phyloP scores from a whole-genome alignment of 2,113 vertebrate genomes.

The Carassius gibelio region DNA sequence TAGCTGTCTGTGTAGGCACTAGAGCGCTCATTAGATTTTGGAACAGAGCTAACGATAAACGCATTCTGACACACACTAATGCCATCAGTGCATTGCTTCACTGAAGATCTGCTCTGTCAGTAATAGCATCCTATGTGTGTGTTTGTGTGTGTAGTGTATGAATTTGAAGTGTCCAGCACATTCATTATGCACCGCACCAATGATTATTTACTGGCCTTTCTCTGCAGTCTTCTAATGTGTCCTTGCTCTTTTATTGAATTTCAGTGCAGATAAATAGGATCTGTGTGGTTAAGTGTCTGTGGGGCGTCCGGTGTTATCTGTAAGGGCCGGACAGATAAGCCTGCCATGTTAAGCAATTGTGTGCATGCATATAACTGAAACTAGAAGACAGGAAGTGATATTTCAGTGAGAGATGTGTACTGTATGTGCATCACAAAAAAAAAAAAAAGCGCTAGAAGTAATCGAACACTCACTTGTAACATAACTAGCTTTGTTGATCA shows the following conservation, averaged over 20 bases:
- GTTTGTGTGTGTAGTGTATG: neutral
- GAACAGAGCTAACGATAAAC: neutral
- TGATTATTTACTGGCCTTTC: slow-evolving; percentile 56
- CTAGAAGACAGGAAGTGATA: slow-evolving; percentile 3
- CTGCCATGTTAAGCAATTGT: neutral
- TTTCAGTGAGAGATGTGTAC: neutral
- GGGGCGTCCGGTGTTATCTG: slow-evolving; percentile 11
- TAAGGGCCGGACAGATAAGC: neutral
- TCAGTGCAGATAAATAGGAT: slow-evolving; percentile 22
- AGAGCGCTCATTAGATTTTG: neutral
- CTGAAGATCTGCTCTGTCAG: neutral
- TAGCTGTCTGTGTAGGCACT: neutral
- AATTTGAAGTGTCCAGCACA: slow-evolving; percentile 4
- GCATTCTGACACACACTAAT: neutral
- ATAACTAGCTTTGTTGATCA: neutral
- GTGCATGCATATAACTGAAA: neutral
- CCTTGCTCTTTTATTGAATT: slow-evolving; percentile 57
- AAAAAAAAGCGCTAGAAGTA: neutral
- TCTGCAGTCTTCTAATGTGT: slow-evolving; percentile 24
- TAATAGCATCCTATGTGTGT: neutral
- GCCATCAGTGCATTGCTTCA: neutral
- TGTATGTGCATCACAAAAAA: neutral
- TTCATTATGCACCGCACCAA: slow-evolving; percentile 40
- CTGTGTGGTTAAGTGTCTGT: neutral
- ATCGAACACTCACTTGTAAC: neutral